These are phyloP conservation scores for Ectropis grisescens DNA, from an alignment of 1,140 invertebrate genomes.

Conservation along the genomic window DNA sequence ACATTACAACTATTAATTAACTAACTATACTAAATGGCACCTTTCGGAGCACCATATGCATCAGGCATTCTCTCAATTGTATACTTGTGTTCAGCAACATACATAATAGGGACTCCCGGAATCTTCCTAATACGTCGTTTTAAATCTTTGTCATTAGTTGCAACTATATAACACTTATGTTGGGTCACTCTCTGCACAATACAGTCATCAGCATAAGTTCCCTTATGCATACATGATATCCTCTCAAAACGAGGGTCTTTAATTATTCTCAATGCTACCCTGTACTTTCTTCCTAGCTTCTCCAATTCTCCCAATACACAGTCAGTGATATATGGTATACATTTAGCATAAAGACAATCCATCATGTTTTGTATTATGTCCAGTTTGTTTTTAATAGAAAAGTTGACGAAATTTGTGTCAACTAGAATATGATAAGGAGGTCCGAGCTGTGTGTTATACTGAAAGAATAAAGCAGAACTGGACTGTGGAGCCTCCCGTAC, in stretches of 20 bases:
- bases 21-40: conserved; percentile 56
- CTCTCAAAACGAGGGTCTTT: conserved; percentile 96
- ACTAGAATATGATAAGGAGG: conserved; percentile 97
- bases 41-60: conserved; percentile 92
- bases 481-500: conserved; percentile 86
- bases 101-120: conserved; percentile 99
- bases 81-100: conserved; percentile 92
- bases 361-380: conserved; percentile 98
- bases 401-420: conserved; percentile 99
- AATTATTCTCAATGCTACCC: conserved; percentile 95
- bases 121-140: conserved; percentile 97
- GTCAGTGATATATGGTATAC: conserved; percentile 98
- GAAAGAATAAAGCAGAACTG: conserved; percentile 95
- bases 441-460: conserved; percentile 98
- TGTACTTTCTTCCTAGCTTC: conserved; percentile 96
- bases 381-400: conserved; percentile 98
- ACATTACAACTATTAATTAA: too few species aligned
- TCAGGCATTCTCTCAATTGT: conserved; percentile 99
- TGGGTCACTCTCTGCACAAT: conserved; percentile 96
- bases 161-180: conserved; percentile 99
- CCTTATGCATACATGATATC: conserved; percentile 95
- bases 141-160: conserved; percentile 98
- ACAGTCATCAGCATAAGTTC: conserved; percentile 99
- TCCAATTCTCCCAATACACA: conserved; percentile 99
- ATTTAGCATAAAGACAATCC: conserved; percentile 99